Evolutionary conservation across 2,797 vertebrate genomes (phyloP), one percentile per base, ranked within the genome.

Genomic region (Pangasius macronema): DNA sequence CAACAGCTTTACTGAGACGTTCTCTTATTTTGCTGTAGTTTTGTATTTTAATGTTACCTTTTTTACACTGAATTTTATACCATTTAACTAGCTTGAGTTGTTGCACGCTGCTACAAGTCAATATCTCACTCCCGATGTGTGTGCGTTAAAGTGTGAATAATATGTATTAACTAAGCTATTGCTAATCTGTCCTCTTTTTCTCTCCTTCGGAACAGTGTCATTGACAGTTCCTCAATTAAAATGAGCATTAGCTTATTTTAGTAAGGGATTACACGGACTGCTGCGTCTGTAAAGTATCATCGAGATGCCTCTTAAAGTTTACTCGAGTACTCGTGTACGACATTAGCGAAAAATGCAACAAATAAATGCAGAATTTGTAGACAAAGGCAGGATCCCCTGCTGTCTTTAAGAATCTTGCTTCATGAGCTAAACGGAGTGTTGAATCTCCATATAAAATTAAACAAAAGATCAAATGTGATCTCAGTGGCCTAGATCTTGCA

Each of bases 161-260:
- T 79, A 82, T 77, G 70, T 76, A 87, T 86, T 85, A 82, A 90
- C 90, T 73, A 90, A 90, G 81, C 63, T 73, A 51, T 86, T 68
- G 65, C 55, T 91, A 90, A 92, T 92, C 89, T 89, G 85, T 33
- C 65, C 84, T 89, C 55, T 46, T 24, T 86, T 55, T 67, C 65
- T 51, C 22, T 82, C 53, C 70, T 85, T 84, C 80, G 18, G 83
- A 87, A 76, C 42, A 77, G 39, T 55, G 70, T 89, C 72, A 84
- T 72, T 42, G 81, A 89, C 51, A 88, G 55, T 67, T 59, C 87
- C 82, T 92, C 46, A 91, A 92, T 93, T 83, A 89, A 90, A 80
- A 77, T 5, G n/a, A 33, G 49, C 75, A 90, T 88, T 89, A 89
- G 75, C 82, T 93, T 90, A 91, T 90, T 93, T 93, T 90, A 91